phyloP scores from a whole-genome alignment of 2,797 vertebrate species.

The Myotis vivesi region DNA sequence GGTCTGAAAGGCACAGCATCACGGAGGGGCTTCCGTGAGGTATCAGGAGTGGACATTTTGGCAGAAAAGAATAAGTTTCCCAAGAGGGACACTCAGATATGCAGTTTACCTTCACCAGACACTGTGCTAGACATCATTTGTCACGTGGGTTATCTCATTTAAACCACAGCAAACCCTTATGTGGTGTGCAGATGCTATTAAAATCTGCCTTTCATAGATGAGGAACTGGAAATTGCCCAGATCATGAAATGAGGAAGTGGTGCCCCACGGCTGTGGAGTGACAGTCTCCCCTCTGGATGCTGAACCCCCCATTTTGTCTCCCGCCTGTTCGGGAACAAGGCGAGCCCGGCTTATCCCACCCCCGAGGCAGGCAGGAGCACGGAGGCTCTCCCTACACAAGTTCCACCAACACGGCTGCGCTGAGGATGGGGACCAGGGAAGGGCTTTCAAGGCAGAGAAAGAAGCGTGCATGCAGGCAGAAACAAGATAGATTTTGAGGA shows the following conservation, averaged over 20 bases:
- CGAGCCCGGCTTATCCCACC: background rate
- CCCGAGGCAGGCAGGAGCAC: background rate
- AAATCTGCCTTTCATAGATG: background rate
- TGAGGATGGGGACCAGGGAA: background rate
- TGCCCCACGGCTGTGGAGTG: background rate
- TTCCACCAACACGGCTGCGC: background rate
- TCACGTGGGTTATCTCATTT: background rate
- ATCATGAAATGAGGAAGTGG: background rate
- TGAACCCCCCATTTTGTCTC: background rate
- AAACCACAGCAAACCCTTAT: background rate
- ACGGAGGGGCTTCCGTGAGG: background rate
- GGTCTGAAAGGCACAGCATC: background rate
- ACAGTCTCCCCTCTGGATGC: background rate
- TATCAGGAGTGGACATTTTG: background rate
- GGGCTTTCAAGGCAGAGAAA: background rate
- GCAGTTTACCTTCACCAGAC: background rate
- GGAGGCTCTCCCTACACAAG: background rate
- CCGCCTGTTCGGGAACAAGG: background rate
- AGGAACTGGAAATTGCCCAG: background rate
- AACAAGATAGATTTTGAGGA: background rate
- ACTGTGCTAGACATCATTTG: background rate
- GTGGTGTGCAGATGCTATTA: background rate
- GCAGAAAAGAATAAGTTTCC: background rate
- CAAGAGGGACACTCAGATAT: background rate
- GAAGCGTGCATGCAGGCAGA: background rate